phyloP scores from a whole-genome alignment of 1,140 invertebrate genomes.

The Leptestheria dahalacensis region DNA sequence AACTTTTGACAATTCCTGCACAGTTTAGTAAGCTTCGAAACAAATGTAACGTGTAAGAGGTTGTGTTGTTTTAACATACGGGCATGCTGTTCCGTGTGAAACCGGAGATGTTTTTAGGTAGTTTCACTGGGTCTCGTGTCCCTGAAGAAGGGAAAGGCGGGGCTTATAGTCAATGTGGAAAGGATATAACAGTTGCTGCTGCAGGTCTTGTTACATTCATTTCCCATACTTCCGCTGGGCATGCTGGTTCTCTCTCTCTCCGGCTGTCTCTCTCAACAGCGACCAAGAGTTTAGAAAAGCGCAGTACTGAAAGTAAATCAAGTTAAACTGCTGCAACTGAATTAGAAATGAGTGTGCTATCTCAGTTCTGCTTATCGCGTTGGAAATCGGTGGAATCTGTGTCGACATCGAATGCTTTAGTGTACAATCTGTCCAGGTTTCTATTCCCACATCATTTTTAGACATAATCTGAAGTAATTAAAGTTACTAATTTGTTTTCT shows the following conservation, averaged over 20 bases:
- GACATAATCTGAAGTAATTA: not conserved
- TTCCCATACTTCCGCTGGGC: not conserved
- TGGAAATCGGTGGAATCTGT: constrained; percentile 15
- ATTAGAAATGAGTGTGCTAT: constrained; percentile 15
- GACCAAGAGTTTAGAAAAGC: no score
- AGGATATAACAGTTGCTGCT: not conserved
- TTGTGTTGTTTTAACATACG: no score
- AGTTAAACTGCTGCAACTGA: no score
- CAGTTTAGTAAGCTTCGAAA: no score
- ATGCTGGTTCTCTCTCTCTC: not conserved
- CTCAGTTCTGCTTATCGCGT: constrained; percentile 13
- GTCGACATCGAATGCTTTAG: not conserved
- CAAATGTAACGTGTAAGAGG: no score
- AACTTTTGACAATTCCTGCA: no score
- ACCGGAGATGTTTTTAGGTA: no score
- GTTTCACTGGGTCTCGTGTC: no score
- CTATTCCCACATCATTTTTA: not conserved
- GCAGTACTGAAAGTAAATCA: no score
- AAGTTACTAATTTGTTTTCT: constrained; percentile 2
- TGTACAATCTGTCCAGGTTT: constrained; percentile 14
- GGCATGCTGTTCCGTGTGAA: no score
- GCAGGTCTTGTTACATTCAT: not conserved
- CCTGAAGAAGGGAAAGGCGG: not conserved
- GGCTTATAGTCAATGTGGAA: not conserved
- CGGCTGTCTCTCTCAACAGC: no score